phyloP scores from a whole-genome alignment of 2,797 vertebrate species.

The Hoplostethus atlanticus region DNA sequence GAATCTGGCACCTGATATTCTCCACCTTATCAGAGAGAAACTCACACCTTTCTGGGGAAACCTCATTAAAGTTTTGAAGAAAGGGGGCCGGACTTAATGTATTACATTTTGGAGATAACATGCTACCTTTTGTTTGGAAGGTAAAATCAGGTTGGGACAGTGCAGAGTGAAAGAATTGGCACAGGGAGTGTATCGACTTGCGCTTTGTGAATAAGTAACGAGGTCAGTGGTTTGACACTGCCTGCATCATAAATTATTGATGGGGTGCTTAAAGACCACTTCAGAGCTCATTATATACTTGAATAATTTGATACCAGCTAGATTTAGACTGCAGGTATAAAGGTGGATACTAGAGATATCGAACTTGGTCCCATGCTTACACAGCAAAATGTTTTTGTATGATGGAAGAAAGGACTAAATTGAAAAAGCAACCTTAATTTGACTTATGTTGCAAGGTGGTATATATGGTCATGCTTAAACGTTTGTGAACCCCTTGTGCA shows the following conservation, averaged over 20 bases:
- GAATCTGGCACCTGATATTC: no score
- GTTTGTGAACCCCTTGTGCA: no score
- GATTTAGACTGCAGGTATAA: conserved; percentile 15
- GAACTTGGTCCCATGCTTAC: neutral
- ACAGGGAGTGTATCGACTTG: conserved; percentile 61
- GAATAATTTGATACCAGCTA: conserved; percentile 41
- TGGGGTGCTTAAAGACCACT: conserved; percentile 69
- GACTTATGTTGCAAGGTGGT: no score
- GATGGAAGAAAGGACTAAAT: no score
- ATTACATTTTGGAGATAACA: no score
- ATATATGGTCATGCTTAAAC: no score
- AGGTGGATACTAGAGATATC: neutral
- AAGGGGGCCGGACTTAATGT: no score
- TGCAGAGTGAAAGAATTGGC: conserved; percentile 31
- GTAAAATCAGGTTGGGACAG: conserved; percentile 60
- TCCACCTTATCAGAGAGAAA: no score
- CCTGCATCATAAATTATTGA: conserved; percentile 77
- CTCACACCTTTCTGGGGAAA: no score
- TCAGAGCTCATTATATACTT: conserved; percentile 56
- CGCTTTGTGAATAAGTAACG: conserved; percentile 67
- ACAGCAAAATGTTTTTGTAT: no score
- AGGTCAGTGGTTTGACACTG: conserved; percentile 61
- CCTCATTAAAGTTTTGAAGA: no score
- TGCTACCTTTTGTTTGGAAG: neutral
- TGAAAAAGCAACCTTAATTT: no score